These are phyloP conservation scores for Cantharis lateralis DNA, from an alignment of 2,888 invertebrate genomes.

Conservation along the genomic window DNA sequence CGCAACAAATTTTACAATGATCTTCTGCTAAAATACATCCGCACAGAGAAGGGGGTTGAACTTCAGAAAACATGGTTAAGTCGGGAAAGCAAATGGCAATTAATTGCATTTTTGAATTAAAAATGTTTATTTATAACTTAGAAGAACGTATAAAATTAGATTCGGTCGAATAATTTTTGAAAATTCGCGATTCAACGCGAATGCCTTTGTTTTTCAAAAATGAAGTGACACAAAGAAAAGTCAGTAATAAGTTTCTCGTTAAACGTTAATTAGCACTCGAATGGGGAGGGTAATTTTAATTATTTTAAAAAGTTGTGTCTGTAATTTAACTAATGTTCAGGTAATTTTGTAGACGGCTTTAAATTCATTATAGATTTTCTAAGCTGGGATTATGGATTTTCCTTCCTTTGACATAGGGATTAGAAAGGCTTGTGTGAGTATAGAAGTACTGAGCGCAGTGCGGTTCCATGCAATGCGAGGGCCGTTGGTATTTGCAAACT, in stretches of 20 bases:
- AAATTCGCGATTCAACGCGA: background rate
- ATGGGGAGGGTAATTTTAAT: background rate
- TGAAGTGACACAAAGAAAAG: background rate
- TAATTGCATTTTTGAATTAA: background rate
- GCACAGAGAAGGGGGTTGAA: background rate
- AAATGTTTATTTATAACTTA: background rate
- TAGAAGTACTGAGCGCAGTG: conserved; percentile 32
- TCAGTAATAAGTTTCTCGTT: background rate
- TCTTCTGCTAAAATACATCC: background rate
- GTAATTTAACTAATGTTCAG: conserved; percentile 24
- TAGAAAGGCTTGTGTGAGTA: conserved; percentile 47
- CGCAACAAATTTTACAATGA: background rate
- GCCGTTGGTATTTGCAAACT: conserved; percentile 46
- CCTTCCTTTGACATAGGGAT: conserved; percentile 48
- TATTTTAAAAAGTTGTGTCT: conserved; percentile 8
- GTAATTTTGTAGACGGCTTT: conserved; percentile 27
- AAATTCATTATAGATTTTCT: conserved; percentile 39
- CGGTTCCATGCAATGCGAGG: conserved; percentile 36
- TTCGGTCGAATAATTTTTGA: background rate
- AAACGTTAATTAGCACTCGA: background rate
- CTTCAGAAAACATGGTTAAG: background rate
- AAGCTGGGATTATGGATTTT: conserved; percentile 48
- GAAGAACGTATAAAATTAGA: background rate
- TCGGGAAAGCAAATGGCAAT: background rate
- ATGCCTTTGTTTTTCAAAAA: background rate